Evolutionary conservation across 2,888 invertebrate species (phyloP), one percentile per base, ranked within the genome.

Genomic region (Ganaspis brasiliensis): DNA sequence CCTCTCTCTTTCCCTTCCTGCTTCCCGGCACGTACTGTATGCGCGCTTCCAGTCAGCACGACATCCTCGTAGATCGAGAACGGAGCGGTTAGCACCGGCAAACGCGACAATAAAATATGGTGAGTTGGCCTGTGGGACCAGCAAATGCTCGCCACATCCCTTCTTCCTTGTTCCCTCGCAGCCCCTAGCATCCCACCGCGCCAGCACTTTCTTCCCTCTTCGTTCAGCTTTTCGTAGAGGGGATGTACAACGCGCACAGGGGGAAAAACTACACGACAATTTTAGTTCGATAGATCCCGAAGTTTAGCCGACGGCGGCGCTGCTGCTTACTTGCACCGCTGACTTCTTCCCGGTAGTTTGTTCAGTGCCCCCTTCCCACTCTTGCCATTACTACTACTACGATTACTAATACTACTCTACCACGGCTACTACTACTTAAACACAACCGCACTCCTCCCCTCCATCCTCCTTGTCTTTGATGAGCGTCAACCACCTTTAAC

Each of bases 391-490:
- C 31, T 31, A 4, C 6, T 2, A 31, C 72, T 70, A 56, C n/a
- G n/a, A n/a, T n/a, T 37, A 92, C 57, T 24, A 49, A 74, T 67
- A 91, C 92, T 91, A 88, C 88, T 86, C 6, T 89, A 90, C 89
- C 86, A 88, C 31, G 88, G 45, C 35, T 73, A 72, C 59, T 37
- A 90, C 57, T 67, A 49, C 52, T 24, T 71, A 85, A 90, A 90
- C 91, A 91, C 92, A 92, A 91, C 91, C 92, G 91, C 92, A 91
- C 91, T 92, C 92, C 91, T 89, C 88, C 86, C 87, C 82, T 83
- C 88, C 90, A 87, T 85, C 88, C 89, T 88, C 88, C 84, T 86
- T 87, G 84, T 74, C 80, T 67, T 45, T 19, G 87, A 86, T 89
- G 77, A 75, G 74, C 76, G 74, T 77, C 79, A 75, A 81, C 79